Conservation (phyloP, 2,113 vertebrate species). For the Diphyllodes magnificus region DNA sequence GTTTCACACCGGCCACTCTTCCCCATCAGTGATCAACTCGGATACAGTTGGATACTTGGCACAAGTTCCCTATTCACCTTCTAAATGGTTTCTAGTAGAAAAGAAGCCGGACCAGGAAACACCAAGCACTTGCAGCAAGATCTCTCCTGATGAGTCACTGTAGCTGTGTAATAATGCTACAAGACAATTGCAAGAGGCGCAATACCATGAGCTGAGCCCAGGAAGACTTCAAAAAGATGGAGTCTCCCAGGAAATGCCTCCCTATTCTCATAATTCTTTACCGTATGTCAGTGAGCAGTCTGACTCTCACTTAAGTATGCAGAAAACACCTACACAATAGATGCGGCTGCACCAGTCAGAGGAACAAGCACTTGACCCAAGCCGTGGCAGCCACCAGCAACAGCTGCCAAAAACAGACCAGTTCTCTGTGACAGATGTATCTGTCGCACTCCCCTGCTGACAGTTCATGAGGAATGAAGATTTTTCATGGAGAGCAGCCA, state of each 20-base stretch:
- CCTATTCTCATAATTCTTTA: neutral
- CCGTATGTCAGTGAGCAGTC: neutral
- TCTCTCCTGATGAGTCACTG: neutral
- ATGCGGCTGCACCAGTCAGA: neutral
- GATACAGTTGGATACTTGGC: neutral
- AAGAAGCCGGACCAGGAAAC: neutral
- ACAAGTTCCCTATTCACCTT: accelerated
- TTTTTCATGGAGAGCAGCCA: neutral
- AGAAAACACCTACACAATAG: neutral
- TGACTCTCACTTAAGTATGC: neutral
- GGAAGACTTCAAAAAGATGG: neutral
- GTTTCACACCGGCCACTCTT: neutral
- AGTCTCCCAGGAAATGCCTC: neutral
- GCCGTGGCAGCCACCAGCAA: neutral
- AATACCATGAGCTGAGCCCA: neutral
- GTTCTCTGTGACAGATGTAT: neutral
- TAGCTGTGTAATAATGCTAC: neutral
- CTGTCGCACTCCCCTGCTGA: neutral
- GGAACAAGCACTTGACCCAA: neutral
- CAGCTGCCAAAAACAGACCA: neutral
- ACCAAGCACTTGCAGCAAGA: neutral
- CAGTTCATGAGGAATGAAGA: neutral
- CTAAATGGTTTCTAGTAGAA: neutral
- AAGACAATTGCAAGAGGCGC: neutral
- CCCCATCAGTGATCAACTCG: accelerated